phyloP scores from a whole-genome alignment of 2,113 vertebrate genomes.

The Periophthalmodon schlosseri region DNA sequence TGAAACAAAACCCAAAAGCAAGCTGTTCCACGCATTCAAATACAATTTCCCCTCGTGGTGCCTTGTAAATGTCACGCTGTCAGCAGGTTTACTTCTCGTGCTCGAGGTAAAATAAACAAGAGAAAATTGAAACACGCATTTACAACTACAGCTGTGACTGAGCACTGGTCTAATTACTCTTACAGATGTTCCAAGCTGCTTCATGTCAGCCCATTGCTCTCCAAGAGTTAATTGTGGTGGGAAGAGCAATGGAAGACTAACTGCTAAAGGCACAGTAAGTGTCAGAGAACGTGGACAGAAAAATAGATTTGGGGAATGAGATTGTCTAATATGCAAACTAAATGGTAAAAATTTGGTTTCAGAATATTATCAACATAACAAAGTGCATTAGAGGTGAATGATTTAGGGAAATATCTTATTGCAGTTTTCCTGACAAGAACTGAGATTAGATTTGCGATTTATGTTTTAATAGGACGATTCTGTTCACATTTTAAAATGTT shows the following conservation, averaged over 20 bases:
- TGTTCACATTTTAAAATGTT: too few species aligned
- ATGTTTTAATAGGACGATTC: too few species aligned
- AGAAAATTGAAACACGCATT: neutral
- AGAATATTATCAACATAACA: too few species aligned
- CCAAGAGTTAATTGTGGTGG: neutral
- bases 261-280: neutral
- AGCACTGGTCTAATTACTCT: neutral
- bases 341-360: neutral
- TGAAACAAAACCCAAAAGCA: slow-evolving; percentile 2
- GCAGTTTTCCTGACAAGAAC: too few species aligned
- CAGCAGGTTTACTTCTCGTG: neutral
- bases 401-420: too few species aligned
- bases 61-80: slow-evolving; percentile 2
- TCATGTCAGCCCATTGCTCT: neutral
- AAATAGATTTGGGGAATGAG: neutral
- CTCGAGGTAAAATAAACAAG: neutral
- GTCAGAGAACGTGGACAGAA: neutral
- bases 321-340: neutral
- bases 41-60: neutral
- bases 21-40: neutral
- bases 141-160: slow-evolving; percentile 1
- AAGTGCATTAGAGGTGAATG: too few species aligned
- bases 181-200: neutral
- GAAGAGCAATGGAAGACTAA: neutral
- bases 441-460: too few species aligned